Conservation (phyloP, 2,888 invertebrate species). For the Melangyna quadrimaculata region DNA sequence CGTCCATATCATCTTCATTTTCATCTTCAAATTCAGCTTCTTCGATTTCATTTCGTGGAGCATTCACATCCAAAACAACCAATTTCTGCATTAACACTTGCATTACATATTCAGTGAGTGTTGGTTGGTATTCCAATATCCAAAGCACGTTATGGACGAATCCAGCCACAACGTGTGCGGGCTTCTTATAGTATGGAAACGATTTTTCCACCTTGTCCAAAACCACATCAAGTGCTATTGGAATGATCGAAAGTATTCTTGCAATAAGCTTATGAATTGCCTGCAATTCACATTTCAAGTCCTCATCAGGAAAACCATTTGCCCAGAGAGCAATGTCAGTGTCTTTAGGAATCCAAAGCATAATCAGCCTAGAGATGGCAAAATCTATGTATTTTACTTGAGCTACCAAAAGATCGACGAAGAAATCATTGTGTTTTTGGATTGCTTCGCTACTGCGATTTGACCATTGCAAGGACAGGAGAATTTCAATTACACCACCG, state of each 20-base stretch:
- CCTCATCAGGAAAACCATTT: conserved; percentile 83
- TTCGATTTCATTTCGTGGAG: conserved; percentile 84
- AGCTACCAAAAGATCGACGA: conserved; percentile 86
- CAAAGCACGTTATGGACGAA: conserved; percentile 90
- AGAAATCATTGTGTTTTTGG: conserved; percentile 84
- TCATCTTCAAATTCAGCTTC: conserved; percentile 79
- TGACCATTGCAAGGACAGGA: conserved; percentile 84
- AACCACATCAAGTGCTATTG: conserved; percentile 87
- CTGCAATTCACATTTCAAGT: conserved; percentile 83
- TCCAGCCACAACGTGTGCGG: conserved; percentile 86
- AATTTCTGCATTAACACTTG: conserved; percentile 89
- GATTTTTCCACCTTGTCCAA: conserved; percentile 84
- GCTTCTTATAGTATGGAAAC: conserved; percentile 90
- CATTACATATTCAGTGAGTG: conserved; percentile 86
- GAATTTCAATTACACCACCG: conserved; percentile 83
- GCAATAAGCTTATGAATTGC: conserved; percentile 84
- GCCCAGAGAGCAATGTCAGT: conserved; percentile 83
- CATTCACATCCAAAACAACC: conserved; percentile 88
- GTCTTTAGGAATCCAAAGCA: conserved; percentile 83
- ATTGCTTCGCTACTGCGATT: conserved; percentile 81
- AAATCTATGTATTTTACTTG: conserved; percentile 85
- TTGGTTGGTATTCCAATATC: conserved; percentile 88
- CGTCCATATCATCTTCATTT: conserved; percentile 81
- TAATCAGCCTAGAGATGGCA: conserved; percentile 84
- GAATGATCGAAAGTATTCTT: conserved; percentile 80